Percentiles rank a stretch among this genome's conserved stretches.
phyloP scores from a whole-genome alignment of 2,888 invertebrate species.

The Eupsilia transversa region DNA sequence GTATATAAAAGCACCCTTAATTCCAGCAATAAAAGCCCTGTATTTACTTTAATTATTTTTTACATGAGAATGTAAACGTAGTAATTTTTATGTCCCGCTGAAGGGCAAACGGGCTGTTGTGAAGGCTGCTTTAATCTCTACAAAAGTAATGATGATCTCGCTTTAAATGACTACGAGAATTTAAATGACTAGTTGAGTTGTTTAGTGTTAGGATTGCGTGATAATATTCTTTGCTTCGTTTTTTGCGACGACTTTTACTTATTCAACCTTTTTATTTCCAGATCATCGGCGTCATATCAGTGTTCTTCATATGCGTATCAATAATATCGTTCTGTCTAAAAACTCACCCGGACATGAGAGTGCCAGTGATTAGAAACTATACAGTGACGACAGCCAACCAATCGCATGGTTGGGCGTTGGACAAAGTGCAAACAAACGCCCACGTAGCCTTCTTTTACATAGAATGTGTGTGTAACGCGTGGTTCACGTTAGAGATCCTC shows the following conservation, averaged over 20 bases:
- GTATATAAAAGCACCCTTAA: slow-evolving; percentile 65
- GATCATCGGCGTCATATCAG: slow-evolving; percentile 99
- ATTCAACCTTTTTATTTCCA: slow-evolving; percentile 88
- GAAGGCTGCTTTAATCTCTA: slow-evolving; percentile 51
- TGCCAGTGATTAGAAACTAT: slow-evolving; percentile 96
- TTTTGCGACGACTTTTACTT: neutral
- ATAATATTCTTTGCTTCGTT: neutral
- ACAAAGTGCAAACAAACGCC: slow-evolving; percentile 98
- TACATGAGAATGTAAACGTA: slow-evolving; percentile 58
- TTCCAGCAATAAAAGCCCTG: slow-evolving; percentile 58
- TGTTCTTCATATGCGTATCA: slow-evolving; percentile 99
- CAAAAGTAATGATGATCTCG: slow-evolving; percentile 35
- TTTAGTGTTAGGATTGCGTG: neutral
- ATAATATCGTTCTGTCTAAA: slow-evolving; percentile 99
- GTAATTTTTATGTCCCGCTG: slow-evolving; percentile 57
- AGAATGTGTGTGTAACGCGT: slow-evolving; percentile 99
- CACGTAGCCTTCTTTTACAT: slow-evolving; percentile 99
- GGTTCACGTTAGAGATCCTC: slow-evolving; percentile 99
- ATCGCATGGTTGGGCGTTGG: slow-evolving; percentile 95
- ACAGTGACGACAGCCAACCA: slow-evolving; percentile 94
- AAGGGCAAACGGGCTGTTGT: slow-evolving; percentile 36
- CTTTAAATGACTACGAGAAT: slow-evolving; percentile 25
- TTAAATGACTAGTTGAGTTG: slow-evolving; percentile 33
- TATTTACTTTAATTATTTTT: slow-evolving; percentile 71
- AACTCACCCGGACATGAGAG: slow-evolving; percentile 99